phyloP scores from a whole-genome alignment of 2,888 invertebrate species.

The Pheosia tremula region DNA sequence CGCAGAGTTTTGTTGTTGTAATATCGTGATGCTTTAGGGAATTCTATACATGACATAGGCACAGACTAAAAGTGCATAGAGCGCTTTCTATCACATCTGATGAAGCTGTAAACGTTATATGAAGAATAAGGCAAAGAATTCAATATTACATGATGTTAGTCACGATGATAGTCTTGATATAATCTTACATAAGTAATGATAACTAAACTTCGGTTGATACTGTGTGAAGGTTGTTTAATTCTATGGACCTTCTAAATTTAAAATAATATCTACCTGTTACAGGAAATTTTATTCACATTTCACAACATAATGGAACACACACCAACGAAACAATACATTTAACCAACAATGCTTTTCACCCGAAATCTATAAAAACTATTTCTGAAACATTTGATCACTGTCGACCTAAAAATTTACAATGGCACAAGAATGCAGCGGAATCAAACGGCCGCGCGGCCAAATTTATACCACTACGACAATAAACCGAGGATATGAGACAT shows the following conservation, averaged over 20 bases:
- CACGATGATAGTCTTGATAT: no score
- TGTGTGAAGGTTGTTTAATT: background rate
- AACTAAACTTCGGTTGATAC: no score
- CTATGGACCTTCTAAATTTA: background rate
- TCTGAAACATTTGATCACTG: slow-evolving; percentile 49
- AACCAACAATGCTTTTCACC: slow-evolving; percentile 8
- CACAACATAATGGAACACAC: background rate
- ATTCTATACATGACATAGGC: background rate
- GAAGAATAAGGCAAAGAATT: no score
- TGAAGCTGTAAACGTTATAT: no score
- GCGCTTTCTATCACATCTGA: no score
- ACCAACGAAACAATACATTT: slow-evolving; percentile 3
- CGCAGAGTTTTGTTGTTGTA: slow-evolving; percentile 24
- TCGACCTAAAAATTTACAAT: slow-evolving; percentile 56
- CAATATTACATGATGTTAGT: no score
- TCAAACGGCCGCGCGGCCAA: slow-evolving; percentile 65
- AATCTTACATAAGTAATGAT: no score
- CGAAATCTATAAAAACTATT: slow-evolving; percentile 53
- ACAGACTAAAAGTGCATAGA: no score
- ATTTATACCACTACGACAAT: slow-evolving; percentile 67
- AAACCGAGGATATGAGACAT: slow-evolving; percentile 67
- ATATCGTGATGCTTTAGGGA: background rate
- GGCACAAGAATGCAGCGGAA: slow-evolving; percentile 56
- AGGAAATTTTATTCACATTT: background rate
- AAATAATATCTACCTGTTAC: background rate